These are phyloP conservation scores for Drosophila lacertosa DNA, from an alignment of 1,140 invertebrate species.

Conservation along the genomic window DNA sequence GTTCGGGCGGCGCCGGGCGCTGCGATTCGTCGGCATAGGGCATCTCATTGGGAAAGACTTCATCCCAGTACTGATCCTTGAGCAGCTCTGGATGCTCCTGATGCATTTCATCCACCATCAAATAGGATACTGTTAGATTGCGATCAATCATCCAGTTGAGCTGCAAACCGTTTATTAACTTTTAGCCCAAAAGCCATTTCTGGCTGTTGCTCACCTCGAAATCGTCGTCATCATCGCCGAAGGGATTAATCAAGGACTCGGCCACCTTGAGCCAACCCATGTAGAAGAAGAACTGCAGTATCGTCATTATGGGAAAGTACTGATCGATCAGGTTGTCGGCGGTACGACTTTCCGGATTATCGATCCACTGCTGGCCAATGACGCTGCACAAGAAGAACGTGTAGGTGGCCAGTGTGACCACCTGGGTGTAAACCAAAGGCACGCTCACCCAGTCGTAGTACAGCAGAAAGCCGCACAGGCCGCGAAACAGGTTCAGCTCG, in stretches of 20 bases:
- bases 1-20: slow-evolving; percentile 89
- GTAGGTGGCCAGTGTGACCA: slow-evolving; percentile 96
- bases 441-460: slow-evolving; percentile 96
- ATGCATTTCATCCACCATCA: slow-evolving; percentile 97
- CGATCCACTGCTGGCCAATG: slow-evolving; percentile 91
- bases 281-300: slow-evolving; percentile 93
- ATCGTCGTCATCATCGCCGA: slow-evolving; percentile 94
- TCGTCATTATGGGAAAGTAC: slow-evolving; percentile 93
- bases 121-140: slow-evolving; percentile 93
- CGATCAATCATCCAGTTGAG: slow-evolving; percentile 95
- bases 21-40: slow-evolving; percentile 91
- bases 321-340: slow-evolving; percentile 86
- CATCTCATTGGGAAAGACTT: slow-evolving; percentile 91
- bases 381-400: slow-evolving; percentile 91
- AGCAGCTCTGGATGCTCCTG: slow-evolving; percentile 94
- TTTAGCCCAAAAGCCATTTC: not conserved
- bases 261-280: slow-evolving; percentile 95
- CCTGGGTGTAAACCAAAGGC: slow-evolving; percentile 97
- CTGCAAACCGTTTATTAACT: slow-evolving; percentile 82
- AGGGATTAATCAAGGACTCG: slow-evolving; percentile 92
- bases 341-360: slow-evolving; percentile 71
- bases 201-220: slow-evolving; percentile 80
- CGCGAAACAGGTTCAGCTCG: slow-evolving; percentile 94
- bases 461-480: slow-evolving; percentile 91
- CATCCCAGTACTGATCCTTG: slow-evolving; percentile 95